Evolutionary conservation across 2,888 invertebrate genomes (phyloP), one percentile per base, ranked within the genome.

Genomic region (Dryocosmus kuriphilus): DNA sequence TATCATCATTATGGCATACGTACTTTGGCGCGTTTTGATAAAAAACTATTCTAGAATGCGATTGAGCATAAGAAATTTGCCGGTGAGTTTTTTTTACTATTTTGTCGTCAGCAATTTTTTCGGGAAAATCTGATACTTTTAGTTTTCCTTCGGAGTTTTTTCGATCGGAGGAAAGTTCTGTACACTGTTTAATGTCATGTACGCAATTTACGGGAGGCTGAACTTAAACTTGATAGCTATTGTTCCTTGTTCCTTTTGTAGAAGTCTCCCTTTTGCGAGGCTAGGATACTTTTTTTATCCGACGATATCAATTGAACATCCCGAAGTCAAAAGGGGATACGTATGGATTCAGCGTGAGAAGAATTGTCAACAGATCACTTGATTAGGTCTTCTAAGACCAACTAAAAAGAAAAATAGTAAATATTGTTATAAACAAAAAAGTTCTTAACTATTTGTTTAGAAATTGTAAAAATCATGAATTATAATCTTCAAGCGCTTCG

Each of bases 31-130:
- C 86, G 93, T 94, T 82, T 91, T 94, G 80, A 93, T 93, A 93
- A 94, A 94, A 89, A 94, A 93, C 87, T 94, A 94, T 88, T 92
- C 93, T 84, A 93, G 93, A 90, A 93, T 94, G 83, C 91, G 94
- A 77, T 89, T 94, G 76, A 93, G 94, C 87, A 91, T 93, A 82
- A 89, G 89, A 81, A 90, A 88, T 86, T 86, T 88, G 76, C 89
- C 91, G 88, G 91, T 91, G 79, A 91, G 91, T 88, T 80, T 75
- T 73, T 38, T 74, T 78, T 75, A 16, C 27, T 60, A 5, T 5
- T n/a, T n/a, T 61, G n/a, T n/a, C 6, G n/a, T 63, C 63, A 63
- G n/a, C 63, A 63, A n/a, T 19, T 62, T 62, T 32, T 62, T 16
- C 11, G 11, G 14, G 32, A 35, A 63, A 63, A 32, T 63, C 19